Percentiles rank a stretch among this genome's conserved stretches.
These are phyloP conservation scores for Paramisgurnus dabryanus DNA, from an alignment of 2,113 vertebrate genomes.

Conservation along the genomic window DNA sequence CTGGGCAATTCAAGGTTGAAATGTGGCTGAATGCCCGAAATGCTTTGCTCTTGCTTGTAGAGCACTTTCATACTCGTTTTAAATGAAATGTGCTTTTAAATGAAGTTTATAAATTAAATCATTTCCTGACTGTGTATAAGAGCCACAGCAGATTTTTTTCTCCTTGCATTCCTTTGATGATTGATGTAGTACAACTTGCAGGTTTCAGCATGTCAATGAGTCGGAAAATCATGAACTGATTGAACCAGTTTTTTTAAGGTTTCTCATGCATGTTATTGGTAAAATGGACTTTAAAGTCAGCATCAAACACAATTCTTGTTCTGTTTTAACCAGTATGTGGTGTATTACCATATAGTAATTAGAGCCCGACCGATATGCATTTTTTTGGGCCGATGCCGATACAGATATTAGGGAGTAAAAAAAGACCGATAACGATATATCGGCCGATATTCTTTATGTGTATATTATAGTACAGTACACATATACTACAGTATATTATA, in stretches of 20 bases:
- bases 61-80: not conserved
- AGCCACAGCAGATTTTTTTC: not conserved
- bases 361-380: too few relatives aligned
- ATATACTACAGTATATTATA: too few relatives aligned
- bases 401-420: too few relatives aligned
- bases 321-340: too few relatives aligned
- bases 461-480: too few relatives aligned
- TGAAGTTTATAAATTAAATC: not conserved
- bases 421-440: too few relatives aligned
- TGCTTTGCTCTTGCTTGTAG: conserved; percentile 16
- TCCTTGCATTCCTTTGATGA: not conserved
- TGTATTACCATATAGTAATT: too few relatives aligned
- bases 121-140: not conserved
- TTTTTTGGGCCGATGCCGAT: too few relatives aligned
- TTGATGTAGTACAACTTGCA: not conserved
- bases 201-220: not conserved
- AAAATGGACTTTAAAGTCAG: too few relatives aligned
- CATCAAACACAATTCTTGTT: too few relatives aligned
- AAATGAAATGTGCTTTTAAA: not conserved
- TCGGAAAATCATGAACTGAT: not conserved
- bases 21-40: conserved; percentile 39
- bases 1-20: conserved; percentile 27
- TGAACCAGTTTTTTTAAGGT: not conserved
- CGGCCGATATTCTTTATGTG: too few relatives aligned
- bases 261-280: not conserved